phyloP scores from a whole-genome alignment of 1,140 invertebrate species.

The Lucilia sericata region DNA sequence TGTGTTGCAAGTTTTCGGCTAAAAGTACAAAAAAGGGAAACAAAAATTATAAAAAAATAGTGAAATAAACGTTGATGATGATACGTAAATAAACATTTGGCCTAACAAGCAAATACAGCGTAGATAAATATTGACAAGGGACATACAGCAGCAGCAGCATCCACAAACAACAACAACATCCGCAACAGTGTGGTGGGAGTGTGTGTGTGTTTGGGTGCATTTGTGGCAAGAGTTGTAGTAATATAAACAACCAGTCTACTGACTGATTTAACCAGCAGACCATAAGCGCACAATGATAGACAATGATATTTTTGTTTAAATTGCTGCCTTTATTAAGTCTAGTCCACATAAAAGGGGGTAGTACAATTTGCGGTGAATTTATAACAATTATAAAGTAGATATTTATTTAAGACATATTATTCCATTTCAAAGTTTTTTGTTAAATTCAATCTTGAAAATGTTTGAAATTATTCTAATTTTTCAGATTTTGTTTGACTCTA shows the following conservation, averaged over 20 bases:
- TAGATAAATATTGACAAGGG: constrained; percentile 41
- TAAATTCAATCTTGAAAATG: too few species aligned
- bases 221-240: not conserved
- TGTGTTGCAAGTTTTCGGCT: constrained; percentile 29
- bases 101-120: constrained; percentile 35
- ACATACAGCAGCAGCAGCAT: not conserved
- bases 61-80: not conserved
- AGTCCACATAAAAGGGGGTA: too few species aligned
- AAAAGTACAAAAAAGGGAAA: constrained; percentile 3
- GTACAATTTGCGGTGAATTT: too few species aligned
- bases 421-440: too few species aligned
- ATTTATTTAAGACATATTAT: too few species aligned
- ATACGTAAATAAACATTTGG: constrained; percentile 39
- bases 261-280: not conserved
- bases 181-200: not conserved
- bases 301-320: not conserved
- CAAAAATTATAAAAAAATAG: not conserved
- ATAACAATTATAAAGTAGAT: too few species aligned
- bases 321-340: too few species aligned
- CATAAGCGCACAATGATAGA: not conserved
- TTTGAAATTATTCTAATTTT: too few species aligned
- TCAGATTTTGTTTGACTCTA: too few species aligned
- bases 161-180: not conserved
- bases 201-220: not conserved
- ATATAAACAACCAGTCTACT: not conserved